A percentile compares a stretch with the other conserved stretches of the same genome.
phyloP scores from a whole-genome alignment of 2,888 invertebrate genomes.

The Boloria selene region DNA sequence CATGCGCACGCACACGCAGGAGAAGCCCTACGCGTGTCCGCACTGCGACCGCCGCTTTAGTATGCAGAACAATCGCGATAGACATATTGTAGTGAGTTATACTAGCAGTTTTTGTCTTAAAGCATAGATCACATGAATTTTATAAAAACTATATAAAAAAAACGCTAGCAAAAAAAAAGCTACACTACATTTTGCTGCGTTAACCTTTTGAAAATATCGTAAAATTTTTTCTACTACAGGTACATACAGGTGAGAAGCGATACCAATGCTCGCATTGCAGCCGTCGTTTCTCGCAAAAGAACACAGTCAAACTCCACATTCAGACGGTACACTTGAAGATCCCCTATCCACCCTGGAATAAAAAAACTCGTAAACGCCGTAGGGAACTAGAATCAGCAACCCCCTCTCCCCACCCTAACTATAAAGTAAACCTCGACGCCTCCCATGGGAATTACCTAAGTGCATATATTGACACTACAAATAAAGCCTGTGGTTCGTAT shows the following conservation, averaged over 20 bases:
- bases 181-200: too few species aligned
- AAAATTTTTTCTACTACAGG: conserved; percentile 47
- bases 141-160: too few species aligned
- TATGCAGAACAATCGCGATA: conserved; percentile 74
- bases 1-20: conserved; percentile 74
- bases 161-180: too few species aligned
- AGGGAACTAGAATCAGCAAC: conserved; percentile 49
- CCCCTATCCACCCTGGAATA: conserved; percentile 77
- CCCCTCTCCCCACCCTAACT: conserved; percentile 22
- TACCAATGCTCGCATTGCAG: conserved; percentile 74
- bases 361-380: conserved; percentile 67
- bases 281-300: conserved; percentile 74
- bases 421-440: conserved; percentile 28
- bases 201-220: too few species aligned
- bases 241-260: conserved; percentile 75
- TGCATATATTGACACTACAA: conserved; percentile 35
- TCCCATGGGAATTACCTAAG: conserved; percentile 35
- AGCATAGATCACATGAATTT: too few species aligned
- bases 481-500: conserved; percentile 17
- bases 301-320: conserved; percentile 75
- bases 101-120: not conserved
- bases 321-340: conserved; percentile 77
- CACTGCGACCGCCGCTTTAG: conserved; percentile 74
- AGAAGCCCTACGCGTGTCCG: conserved; percentile 75
- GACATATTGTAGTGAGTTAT: conserved; percentile 69